Percentiles rank a stretch among this genome's conserved stretches.
Evolutionary conservation across 2,797 vertebrate genomes (phyloP).

Genomic region (Poeciliopsis turneri): DNA sequence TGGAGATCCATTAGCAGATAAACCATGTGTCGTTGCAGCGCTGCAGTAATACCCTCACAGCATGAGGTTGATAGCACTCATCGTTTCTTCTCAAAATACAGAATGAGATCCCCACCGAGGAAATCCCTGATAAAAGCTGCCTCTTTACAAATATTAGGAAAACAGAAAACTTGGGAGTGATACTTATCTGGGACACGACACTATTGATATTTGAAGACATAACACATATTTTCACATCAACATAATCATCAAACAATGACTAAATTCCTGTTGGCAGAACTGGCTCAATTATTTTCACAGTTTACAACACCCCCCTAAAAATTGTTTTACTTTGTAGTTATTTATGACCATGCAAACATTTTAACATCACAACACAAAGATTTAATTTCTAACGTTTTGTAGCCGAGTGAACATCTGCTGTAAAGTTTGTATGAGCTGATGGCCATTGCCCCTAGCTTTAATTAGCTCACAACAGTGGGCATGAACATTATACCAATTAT

Average conservation of each 20-base stretch:
- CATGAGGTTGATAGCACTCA: constrained; percentile 13
- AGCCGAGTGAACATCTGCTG: constrained; percentile 43
- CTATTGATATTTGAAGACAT: background rate
- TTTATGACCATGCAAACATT: constrained; percentile 9
- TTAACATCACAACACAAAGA: background rate
- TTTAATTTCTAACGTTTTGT: constrained; percentile 31
- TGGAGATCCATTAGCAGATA: constrained; percentile 8
- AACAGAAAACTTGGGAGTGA: background rate
- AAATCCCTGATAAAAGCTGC: constrained; percentile 4
- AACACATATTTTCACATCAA: background rate
- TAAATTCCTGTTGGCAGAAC: background rate
- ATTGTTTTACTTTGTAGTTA: background rate
- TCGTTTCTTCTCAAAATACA: background rate
- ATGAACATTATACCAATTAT: constrained; percentile 75
- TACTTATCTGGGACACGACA: background rate
- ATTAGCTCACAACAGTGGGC: constrained; percentile 72
- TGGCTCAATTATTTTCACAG: background rate
- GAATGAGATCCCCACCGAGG: background rate
- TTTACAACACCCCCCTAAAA: background rate
- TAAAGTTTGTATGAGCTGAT: constrained; percentile 52
- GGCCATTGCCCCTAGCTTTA: constrained; percentile 65
- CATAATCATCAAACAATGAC: background rate
- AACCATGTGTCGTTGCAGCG: background rate
- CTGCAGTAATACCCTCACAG: constrained; percentile 8
- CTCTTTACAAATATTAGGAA: constrained; percentile 9